Evolutionary conservation across 2,888 invertebrate species (phyloP), one percentile per base, ranked within the genome.

Genomic region (Ptilodon capucinus): DNA sequence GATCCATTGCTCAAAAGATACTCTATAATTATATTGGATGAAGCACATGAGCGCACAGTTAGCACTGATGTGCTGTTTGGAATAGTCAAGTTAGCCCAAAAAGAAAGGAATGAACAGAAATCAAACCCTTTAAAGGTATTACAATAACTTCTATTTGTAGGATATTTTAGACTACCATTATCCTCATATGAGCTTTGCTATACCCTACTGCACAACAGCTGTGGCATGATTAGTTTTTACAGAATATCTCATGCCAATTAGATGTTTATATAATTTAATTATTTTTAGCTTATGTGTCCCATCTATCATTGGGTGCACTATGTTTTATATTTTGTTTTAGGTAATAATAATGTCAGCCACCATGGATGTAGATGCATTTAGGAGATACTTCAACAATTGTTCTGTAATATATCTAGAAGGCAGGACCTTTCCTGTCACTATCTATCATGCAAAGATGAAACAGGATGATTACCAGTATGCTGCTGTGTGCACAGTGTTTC

Each of bases 41-140:
- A 99, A 84, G 98, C 97, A 25, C 99, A 99, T 80, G 99, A 99
- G 81, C 92, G 99, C 36, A 98, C 98, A 2, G 94, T 99, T 0
- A 96, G 97, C 70, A 98, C 98, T 2, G 99, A 99, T 90, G 94
- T 99, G 0, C 89, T 99, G 0, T 97, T 99, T 87, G 98, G 98
- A 0, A 95, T 99, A 68, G 96, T 98, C 0, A 97, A 97, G 81
- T 91, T 94, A 60, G 97, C 98, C 0, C 98, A 98, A 75, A 93
- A 92, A 66, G 92, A 94, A 58, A 92, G 98, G 47, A 92, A 85
- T 72, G 90, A 92, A 34, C 91, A 92, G 64, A 93, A 93, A 50
- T 60, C 92, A 42, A 73, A 86, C 39, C 92, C 93, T 1, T 77
- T 97, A 9, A 97, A 96, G 90, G 94, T 95, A 75, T 45, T 5